Evolutionary conservation across 1,140 invertebrate species (phyloP).

Genomic region (Mamestra configurata): DNA sequence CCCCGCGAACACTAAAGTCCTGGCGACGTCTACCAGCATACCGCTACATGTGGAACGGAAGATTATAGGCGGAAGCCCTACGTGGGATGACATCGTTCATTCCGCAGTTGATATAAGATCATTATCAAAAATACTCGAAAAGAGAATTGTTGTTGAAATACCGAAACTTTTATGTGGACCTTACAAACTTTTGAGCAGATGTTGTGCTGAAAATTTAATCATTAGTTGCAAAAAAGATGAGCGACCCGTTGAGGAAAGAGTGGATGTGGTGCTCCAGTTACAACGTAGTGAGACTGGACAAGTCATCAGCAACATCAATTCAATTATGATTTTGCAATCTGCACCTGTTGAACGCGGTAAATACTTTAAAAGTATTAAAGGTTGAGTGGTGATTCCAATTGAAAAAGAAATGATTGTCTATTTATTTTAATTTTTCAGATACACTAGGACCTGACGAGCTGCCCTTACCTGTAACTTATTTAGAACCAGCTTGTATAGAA

Average conservation of each 20-base stretch:
- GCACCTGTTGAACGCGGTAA: constrained; percentile 48
- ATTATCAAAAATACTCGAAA: constrained; percentile 77
- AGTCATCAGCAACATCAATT: constrained; percentile 70
- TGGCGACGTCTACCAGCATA: constrained; percentile 71
- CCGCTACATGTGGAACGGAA: constrained; percentile 69
- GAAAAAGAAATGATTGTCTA: not conserved
- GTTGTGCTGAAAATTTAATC: constrained; percentile 68
- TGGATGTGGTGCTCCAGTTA: constrained; percentile 72
- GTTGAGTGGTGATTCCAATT: not conserved
- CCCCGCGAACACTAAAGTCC: constrained; percentile 59
- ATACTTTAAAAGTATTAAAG: not conserved
- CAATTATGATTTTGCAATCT: constrained; percentile 70
- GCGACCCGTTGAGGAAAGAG: constrained; percentile 40
- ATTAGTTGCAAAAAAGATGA: constrained; percentile 72
- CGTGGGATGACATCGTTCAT: constrained; percentile 77
- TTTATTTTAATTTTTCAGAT: constrained; percentile 32
- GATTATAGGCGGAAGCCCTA: constrained; percentile 52
- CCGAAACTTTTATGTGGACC: constrained; percentile 75
- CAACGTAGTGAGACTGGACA: constrained; percentile 66
- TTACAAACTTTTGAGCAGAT: constrained; percentile 70
- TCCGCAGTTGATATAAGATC: constrained; percentile 79
- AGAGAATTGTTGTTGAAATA: constrained; percentile 76
- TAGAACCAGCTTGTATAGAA: too few species aligned
- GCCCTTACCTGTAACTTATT: too few species aligned
- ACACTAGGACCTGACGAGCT: not conserved